Conservation (phyloP, 1,140 invertebrate species). For the Globodera rostochiensis region DNA sequence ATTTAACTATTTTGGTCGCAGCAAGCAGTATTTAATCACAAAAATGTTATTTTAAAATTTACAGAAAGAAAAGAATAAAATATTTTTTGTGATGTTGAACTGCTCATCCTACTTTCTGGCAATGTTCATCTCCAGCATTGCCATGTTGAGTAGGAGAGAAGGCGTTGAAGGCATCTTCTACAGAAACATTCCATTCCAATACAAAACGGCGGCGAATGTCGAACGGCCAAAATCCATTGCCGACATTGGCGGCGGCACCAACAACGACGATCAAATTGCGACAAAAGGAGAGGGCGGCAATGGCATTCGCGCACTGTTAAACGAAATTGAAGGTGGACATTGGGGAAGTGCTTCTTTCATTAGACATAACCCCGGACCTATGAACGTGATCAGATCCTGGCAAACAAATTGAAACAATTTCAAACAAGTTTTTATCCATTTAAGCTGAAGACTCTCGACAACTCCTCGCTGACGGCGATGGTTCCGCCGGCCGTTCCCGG, state of each 20-base stretch:
- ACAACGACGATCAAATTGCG: not conserved
- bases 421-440: not conserved
- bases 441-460: not conserved
- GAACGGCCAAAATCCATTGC: not conserved
- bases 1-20: too few relatives aligned
- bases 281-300: not conserved
- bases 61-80: not conserved
- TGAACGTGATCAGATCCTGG: not conserved
- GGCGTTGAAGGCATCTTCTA: not conserved
- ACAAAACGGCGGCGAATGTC: not conserved
- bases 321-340: not conserved
- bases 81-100: not conserved
- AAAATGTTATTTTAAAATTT: too few relatives aligned
- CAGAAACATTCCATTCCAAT: slow-evolving; percentile 10
- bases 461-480: not conserved
- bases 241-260: not conserved
- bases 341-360: not conserved
- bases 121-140: not conserved
- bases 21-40: too few relatives aligned
- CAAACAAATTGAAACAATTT: not conserved
- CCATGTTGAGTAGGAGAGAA: not conserved
- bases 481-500: not conserved
- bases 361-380: too few relatives aligned
- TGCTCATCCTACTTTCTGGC: not conserved
- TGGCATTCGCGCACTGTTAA: not conserved